phyloP scores from a whole-genome alignment of 2,113 vertebrate genomes.

The Tichodroma muraria region DNA sequence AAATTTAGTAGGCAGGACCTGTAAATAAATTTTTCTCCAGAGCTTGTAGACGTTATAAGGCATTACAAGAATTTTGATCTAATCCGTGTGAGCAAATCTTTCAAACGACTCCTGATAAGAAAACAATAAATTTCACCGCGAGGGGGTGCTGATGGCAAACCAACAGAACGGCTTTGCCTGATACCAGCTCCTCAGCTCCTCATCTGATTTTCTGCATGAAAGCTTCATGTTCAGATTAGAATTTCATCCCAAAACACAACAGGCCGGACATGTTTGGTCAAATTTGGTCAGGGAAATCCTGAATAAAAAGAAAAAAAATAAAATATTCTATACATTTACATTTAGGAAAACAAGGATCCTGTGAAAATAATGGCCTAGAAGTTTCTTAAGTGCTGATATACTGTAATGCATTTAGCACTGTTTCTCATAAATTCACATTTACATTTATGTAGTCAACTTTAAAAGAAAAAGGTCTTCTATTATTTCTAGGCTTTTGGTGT shows the following conservation, averaged over 20 bases:
- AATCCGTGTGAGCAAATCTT: not conserved
- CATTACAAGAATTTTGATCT: not conserved
- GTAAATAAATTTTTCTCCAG: not conserved
- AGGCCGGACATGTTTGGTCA: not conserved
- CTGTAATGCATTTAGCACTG: not conserved
- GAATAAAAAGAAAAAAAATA: not conserved
- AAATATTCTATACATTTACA: not conserved
- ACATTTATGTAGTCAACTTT: not conserved
- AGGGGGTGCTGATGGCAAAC: slow-evolving; percentile 60
- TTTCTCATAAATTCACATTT: not conserved
- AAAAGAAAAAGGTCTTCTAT: not conserved
- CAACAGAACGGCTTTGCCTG: not conserved
- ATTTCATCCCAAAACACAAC: not conserved
- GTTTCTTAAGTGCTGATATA: not conserved
- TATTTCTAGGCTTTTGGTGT: not conserved
- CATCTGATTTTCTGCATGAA: not conserved
- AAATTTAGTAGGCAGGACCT: not conserved
- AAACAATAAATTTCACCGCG: slow-evolving; percentile 32
- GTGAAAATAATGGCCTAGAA: not conserved
- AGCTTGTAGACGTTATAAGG: not conserved
- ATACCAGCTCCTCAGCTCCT: rapidly evolving
- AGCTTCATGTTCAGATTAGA: not conserved
- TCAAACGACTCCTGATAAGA: not conserved
- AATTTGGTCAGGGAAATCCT: not conserved
- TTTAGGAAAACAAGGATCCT: not conserved